Conservation (phyloP, 2,113 vertebrate genomes). For the Strigops habroptila region DNA sequence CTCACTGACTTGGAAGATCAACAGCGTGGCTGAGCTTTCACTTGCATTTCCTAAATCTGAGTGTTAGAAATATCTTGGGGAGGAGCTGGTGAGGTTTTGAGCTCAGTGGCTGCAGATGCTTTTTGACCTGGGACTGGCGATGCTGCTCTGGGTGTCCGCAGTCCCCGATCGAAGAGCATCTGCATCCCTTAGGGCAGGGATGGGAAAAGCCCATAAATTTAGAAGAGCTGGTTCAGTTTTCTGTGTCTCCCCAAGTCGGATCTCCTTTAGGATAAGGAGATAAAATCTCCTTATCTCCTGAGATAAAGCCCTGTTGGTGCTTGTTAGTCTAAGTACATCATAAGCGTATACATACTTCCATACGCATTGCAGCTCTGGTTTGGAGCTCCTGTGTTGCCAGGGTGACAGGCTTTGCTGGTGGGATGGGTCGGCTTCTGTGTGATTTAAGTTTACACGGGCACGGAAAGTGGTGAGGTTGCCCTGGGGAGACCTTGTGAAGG, state of each 20-base stretch:
- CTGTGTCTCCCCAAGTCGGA: background rate
- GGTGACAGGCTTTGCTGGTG: background rate
- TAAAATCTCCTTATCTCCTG: background rate
- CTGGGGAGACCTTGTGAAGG: background rate
- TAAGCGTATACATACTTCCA: background rate
- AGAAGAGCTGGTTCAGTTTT: background rate
- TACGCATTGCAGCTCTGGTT: background rate
- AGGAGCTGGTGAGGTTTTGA: background rate
- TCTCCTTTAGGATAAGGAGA: background rate
- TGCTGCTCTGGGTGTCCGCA: background rate
- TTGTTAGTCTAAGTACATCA: background rate
- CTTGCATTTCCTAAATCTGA: slow-evolving; percentile 7
- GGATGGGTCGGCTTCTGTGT: background rate
- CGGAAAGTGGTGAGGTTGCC: background rate
- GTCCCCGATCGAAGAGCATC: background rate
- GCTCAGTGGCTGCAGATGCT: background rate
- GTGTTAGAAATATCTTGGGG: background rate
- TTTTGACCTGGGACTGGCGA: accelerated
- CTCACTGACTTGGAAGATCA: background rate
- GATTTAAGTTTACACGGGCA: background rate
- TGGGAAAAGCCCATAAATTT: background rate
- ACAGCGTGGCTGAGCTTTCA: background rate
- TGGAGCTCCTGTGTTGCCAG: background rate
- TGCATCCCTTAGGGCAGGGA: background rate
- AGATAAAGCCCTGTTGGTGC: background rate